Conservation (phyloP, 2,797 vertebrate genomes). For the Gephyroberyx darwinii region DNA sequence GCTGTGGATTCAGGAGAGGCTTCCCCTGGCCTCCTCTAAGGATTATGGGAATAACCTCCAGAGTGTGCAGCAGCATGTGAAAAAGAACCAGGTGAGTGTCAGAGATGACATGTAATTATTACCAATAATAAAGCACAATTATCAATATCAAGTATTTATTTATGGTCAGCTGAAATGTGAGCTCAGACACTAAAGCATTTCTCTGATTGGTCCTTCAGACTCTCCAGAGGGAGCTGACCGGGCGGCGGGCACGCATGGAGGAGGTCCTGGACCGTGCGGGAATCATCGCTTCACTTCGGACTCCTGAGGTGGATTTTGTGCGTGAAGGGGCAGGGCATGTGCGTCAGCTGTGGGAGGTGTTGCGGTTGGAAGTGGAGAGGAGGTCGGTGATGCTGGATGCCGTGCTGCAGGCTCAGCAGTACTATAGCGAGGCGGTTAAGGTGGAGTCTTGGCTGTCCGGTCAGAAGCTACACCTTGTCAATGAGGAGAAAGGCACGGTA, state of each 20-base stretch:
- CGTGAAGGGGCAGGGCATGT: conserved; percentile 84
- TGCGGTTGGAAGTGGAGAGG: conserved; percentile 85
- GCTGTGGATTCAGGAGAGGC: conserved; percentile 93
- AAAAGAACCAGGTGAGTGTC: conserved; percentile 89
- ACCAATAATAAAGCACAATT: neutral
- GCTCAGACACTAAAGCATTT: neutral
- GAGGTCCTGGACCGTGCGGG: conserved; percentile 85
- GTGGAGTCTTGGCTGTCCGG: conserved; percentile 95
- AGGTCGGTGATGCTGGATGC: conserved; percentile 85
- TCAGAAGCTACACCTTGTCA: conserved; percentile 92
- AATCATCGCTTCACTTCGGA: conserved; percentile 82
- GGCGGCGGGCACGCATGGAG: conserved; percentile 88
- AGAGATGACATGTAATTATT: neutral
- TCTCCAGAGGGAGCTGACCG: conserved; percentile 90
- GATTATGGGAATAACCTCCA: conserved; percentile 92
- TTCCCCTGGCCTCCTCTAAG: conserved; percentile 88
- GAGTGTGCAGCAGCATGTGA: conserved; percentile 89
- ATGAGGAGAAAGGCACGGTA: conserved; percentile 91
- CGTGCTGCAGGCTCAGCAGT: conserved; percentile 88
- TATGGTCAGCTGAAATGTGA: neutral
- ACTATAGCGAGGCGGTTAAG: conserved; percentile 88
- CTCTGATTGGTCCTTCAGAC: conserved; percentile 77
- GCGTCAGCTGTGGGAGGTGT: conserved; percentile 87
- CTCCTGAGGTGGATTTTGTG: conserved; percentile 85
- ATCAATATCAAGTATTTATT: neutral